Percentiles rank a stretch among this genome's conserved stretches.
These are phyloP conservation scores for Drosophila paramelanica DNA, from an alignment of 2,888 invertebrate genomes.

Conservation along the genomic window DNA sequence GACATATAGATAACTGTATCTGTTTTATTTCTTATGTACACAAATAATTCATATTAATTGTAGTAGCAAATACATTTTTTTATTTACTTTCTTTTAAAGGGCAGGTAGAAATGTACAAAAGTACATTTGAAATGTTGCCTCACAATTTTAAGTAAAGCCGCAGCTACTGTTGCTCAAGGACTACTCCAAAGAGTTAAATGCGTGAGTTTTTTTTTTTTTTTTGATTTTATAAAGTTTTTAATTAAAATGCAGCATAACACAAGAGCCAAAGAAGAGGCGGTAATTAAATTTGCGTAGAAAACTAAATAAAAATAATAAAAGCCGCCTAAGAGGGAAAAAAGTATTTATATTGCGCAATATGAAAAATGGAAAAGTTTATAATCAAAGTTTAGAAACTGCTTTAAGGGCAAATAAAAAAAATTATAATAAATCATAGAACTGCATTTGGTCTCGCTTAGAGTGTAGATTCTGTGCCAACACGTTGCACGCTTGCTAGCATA, in stretches of 20 bases:
- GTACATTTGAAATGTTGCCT: neutral
- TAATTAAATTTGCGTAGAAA: neutral
- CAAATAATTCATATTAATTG: constrained; percentile 17
- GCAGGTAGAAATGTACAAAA: neutral
- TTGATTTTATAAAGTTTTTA: constrained; percentile 7
- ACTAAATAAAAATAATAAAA: neutral
- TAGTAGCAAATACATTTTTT: neutral
- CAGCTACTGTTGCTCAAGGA: constrained; percentile 13
- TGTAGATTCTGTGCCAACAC: constrained; percentile 17
- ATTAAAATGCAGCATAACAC: constrained; percentile 19
- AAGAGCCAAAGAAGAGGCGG: neutral
- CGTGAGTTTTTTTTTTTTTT: neutral
- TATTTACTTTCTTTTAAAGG: neutral
- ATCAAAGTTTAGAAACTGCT: neutral
- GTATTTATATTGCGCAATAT: too few relatives aligned
- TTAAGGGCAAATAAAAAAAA: neutral
- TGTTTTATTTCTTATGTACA: neutral
- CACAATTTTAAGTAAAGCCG: constrained; percentile 2
- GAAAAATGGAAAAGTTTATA: neutral
- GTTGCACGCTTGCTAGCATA: constrained; percentile 16
- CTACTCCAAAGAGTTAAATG: constrained; percentile 18
- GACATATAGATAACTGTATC: neutral
- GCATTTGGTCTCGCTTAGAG: too few relatives aligned
- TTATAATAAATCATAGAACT: too few relatives aligned
- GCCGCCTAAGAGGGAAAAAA: neutral